These are phyloP conservation scores for Dissostichus mawsoni DNA, from an alignment of 2,113 vertebrate species.

Conservation along the genomic window DNA sequence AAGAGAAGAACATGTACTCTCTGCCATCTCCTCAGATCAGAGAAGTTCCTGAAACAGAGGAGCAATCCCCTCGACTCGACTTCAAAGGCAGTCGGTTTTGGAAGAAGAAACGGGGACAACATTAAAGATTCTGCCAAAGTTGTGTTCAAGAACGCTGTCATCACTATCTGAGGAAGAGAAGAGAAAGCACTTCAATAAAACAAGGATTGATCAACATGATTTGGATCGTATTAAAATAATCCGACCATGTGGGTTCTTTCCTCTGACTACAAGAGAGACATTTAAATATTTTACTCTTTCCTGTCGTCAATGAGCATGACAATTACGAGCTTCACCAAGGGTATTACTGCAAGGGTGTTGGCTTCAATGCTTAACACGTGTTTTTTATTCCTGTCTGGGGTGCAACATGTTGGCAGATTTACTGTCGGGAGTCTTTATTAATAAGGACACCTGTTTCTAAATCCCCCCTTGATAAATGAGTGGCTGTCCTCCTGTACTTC, in stretches of 20 bases:
- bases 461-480: constrained; percentile 22
- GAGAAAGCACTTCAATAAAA: constrained; percentile 21
- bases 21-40: constrained; percentile 73
- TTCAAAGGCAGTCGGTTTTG: constrained; percentile 70
- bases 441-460: constrained; percentile 63
- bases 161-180: constrained; percentile 50
- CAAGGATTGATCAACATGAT: neutral
- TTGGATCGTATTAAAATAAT: constrained; percentile 5
- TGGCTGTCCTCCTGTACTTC: constrained; percentile 17
- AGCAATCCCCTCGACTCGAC: constrained; percentile 75
- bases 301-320: neutral
- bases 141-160: constrained; percentile 56
- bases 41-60: constrained; percentile 68
- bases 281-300: constrained; percentile 30
- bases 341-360: constrained; percentile 18
- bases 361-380: constrained; percentile 26
- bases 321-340: constrained; percentile 33
- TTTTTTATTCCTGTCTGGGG: constrained; percentile 24
- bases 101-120: constrained; percentile 70
- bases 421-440: constrained; percentile 57
- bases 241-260: constrained; percentile 1
- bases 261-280: constrained; percentile 19
- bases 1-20: constrained; percentile 48
- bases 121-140: constrained; percentile 73
- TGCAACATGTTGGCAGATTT: constrained; percentile 32